Percentiles rank a stretch among this genome's conserved stretches.
Conservation (phyloP, 2,888 invertebrate genomes). For the Mechanitis mazaeus region DNA sequence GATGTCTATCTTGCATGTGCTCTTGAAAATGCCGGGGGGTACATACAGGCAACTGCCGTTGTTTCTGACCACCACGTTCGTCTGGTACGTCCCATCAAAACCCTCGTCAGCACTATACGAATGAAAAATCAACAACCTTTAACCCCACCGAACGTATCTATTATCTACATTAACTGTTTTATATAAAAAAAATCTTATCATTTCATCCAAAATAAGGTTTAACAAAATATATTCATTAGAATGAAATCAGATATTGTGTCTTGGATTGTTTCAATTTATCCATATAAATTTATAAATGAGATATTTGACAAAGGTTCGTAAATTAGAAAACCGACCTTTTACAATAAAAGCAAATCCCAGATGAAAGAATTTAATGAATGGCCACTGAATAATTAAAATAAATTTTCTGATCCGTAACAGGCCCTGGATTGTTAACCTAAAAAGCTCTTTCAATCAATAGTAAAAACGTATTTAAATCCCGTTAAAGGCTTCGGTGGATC, state of each 20-base stretch:
- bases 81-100: constrained; percentile 99
- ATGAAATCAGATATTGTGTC: no score
- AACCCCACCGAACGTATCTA: constrained; percentile 24
- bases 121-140: constrained; percentile 46
- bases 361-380: constrained; percentile 24
- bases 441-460: constrained; percentile 36
- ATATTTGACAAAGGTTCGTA: constrained; percentile 6
- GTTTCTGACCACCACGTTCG: constrained; percentile 99
- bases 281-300: neutral
- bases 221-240: neutral
- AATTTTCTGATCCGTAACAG: constrained; percentile 46
- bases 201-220: neutral
- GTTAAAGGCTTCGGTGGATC: constrained; percentile 19
- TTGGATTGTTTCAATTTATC: neutral
- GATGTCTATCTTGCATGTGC: constrained; percentile 99
- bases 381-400: constrained; percentile 42
- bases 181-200: neutral
- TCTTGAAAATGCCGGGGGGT: constrained; percentile 99
- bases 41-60: constrained; percentile 99
- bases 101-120: constrained; percentile 97
- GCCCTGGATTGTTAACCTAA: constrained; percentile 43
- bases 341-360: constrained; percentile 22
- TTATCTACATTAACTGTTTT: constrained; percentile 3
- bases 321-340: constrained; percentile 11
- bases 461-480: constrained; percentile 26